A percentile compares a stretch with the other conserved stretches of the same genome.
Conservation (phyloP, 2,797 vertebrate genomes). For the Pangasius krempfi region DNA sequence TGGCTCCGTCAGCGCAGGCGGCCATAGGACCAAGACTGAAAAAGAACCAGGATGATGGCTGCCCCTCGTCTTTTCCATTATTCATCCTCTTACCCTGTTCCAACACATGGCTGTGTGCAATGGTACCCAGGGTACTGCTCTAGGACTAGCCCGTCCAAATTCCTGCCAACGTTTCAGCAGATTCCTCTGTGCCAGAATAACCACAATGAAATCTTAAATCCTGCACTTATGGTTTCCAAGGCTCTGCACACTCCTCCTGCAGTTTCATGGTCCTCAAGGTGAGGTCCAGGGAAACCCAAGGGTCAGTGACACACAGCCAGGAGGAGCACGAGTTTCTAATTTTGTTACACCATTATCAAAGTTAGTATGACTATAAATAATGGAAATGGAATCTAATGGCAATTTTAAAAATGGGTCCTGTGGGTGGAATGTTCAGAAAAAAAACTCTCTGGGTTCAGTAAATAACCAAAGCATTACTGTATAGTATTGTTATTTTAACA, state of each 20-base stretch:
- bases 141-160: constrained; percentile 24
- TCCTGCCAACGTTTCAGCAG: constrained; percentile 50
- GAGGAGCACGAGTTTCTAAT: neutral
- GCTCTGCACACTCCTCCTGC: neutral
- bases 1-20: constrained; percentile 48
- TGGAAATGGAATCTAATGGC: neutral
- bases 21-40: constrained; percentile 59
- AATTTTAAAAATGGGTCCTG: neutral
- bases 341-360: neutral
- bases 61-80: constrained; percentile 63
- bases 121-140: constrained; percentile 43
- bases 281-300: neutral
- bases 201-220: constrained; percentile 44
- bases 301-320: neutral
- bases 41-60: constrained; percentile 50
- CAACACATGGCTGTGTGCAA: constrained; percentile 50
- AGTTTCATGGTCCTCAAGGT: neutral
- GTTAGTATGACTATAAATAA: neutral
- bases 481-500: neutral
- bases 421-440: neutral
- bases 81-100: constrained; percentile 65
- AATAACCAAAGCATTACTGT: neutral
- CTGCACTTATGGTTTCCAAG: constrained; percentile 11
- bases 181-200: constrained; percentile 34
- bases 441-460: neutral